Evolutionary conservation across 2,888 invertebrate genomes (phyloP).

Genomic region (Operophtera brumata): DNA sequence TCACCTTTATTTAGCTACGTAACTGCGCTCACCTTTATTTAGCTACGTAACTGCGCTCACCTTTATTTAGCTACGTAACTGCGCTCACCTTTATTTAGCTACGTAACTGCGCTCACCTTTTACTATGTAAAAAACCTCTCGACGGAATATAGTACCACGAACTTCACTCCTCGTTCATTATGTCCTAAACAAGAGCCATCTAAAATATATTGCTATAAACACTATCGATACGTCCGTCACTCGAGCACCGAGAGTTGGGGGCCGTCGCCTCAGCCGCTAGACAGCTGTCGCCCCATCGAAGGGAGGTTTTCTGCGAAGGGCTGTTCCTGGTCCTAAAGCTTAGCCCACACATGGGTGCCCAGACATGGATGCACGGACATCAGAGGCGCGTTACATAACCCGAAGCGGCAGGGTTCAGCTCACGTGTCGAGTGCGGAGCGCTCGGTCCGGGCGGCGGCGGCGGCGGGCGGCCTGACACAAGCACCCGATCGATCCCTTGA

Average conservation of each 20-base stretch:
- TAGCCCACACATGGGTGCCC: conserved; percentile 93
- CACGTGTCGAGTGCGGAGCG: conserved; percentile 53
- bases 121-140: conserved; percentile 16
- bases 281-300: conserved; percentile 97
- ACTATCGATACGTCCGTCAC: conserved; percentile 29
- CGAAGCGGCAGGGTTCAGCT: conserved; percentile 43
- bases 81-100: conserved; percentile 21
- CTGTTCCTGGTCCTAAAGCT: conserved; percentile 97
- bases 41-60: conserved; percentile 32
- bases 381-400: conserved; percentile 62
- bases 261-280: conserved; percentile 29
- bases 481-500: conserved; percentile 66
- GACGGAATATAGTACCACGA: conserved; percentile 14
- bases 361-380: conserved; percentile 49
- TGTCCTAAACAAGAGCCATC: conserved; percentile 46
- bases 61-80: conserved; percentile 21
- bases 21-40: conserved; percentile 37
- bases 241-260: conserved; percentile 29
- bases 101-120: conserved; percentile 36
- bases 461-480: conserved; percentile 19
- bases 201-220: conserved; percentile 44
- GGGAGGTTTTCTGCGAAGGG: conserved; percentile 98
- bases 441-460: conserved; percentile 40
- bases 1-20: conserved; percentile 35
- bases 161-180: conserved; percentile 33